A percentile compares a stretch with the other conserved stretches of the same genome.
Evolutionary conservation across 1,140 invertebrate genomes (phyloP).

Genomic region (Philotrypesis tridentata): DNA sequence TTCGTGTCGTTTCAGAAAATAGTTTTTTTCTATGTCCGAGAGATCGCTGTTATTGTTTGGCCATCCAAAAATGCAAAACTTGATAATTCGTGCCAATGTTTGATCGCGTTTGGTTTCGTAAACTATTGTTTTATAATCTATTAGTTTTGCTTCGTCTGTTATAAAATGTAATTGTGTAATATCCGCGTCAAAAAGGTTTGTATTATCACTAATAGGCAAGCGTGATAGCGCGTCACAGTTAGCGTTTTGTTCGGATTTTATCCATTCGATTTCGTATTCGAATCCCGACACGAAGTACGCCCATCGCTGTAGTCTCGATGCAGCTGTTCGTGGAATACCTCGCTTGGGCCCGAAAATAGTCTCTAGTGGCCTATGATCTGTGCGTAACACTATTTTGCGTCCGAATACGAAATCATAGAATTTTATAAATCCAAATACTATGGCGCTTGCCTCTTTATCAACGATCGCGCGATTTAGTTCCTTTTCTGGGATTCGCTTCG

Average conservation of each 20-base stretch:
- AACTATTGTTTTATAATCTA: slow-evolving; percentile 14
- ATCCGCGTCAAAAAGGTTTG: neutral
- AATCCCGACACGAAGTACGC: neutral
- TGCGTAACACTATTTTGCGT: slow-evolving; percentile 62
- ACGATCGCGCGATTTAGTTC: too few species aligned
- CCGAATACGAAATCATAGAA: slow-evolving; percentile 71
- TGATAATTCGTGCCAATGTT: neutral
- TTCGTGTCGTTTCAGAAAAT: slow-evolving; percentile 5
- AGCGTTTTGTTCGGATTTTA: slow-evolving; percentile 15
- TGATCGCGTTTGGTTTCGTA: slow-evolving; percentile 21
- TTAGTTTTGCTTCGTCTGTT: neutral
- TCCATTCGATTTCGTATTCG: slow-evolving; percentile 32
- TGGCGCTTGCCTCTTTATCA: slow-evolving; percentile 31
- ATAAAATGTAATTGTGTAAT: neutral
- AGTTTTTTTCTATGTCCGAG: neutral
- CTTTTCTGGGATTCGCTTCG: too few species aligned
- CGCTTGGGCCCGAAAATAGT: slow-evolving; percentile 30
- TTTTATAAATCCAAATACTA: slow-evolving; percentile 47
- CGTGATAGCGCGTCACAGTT: too few species aligned
- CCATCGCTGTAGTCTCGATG: slow-evolving; percentile 5
- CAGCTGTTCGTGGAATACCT: slow-evolving; percentile 45
- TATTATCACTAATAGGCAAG: neutral
- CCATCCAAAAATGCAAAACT: neutral
- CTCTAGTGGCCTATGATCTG: slow-evolving; percentile 67
- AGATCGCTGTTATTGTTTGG: neutral